These are phyloP conservation scores for Drosophila suboccidentalis DNA, from an alignment of 2,888 invertebrate genomes.

Conservation along the genomic window DNA sequence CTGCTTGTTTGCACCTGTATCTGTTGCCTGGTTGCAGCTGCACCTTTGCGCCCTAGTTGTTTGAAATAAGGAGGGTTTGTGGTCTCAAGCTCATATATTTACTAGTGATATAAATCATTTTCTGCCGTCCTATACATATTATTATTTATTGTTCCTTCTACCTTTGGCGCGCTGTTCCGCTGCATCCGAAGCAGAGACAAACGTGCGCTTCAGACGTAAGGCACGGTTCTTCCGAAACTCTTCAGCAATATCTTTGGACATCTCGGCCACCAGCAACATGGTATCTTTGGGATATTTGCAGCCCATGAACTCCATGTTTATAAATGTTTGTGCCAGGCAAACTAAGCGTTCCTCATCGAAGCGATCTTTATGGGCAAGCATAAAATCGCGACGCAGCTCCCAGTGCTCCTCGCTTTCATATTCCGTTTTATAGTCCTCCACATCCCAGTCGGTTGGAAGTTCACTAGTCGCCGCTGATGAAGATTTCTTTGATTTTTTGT, in stretches of 20 bases:
- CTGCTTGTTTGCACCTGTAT: slow-evolving; percentile 3
- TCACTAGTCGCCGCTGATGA: slow-evolving; percentile 8
- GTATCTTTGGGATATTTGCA: slow-evolving; percentile 92
- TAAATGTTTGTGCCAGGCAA: slow-evolving; percentile 96
- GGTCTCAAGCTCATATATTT: slow-evolving; percentile 48
- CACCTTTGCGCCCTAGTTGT: slow-evolving; percentile 59
- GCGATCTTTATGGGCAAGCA: slow-evolving; percentile 91
- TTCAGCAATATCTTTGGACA: slow-evolving; percentile 91
- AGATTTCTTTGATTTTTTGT: slow-evolving; percentile 14
- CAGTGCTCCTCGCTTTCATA: slow-evolving; percentile 97
- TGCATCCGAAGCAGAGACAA: slow-evolving; percentile 92
- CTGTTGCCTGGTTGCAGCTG: slow-evolving; percentile 17
- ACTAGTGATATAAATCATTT: slow-evolving; percentile 53
- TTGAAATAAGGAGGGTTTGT: slow-evolving; percentile 53
- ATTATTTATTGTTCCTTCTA: slow-evolving; percentile 84
- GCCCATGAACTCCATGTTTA: slow-evolving; percentile 89
- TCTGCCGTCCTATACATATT: slow-evolving; percentile 43
- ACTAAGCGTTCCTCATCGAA: slow-evolving; percentile 92
- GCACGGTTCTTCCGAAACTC: slow-evolving; percentile 89
- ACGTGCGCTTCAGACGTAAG: slow-evolving; percentile 90
- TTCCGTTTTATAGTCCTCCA: slow-evolving; percentile 91
- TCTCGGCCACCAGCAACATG: slow-evolving; percentile 91
- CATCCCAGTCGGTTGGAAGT: slow-evolving; percentile 88
- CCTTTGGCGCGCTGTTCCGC: slow-evolving; percentile 92
- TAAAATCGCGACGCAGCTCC: slow-evolving; percentile 92